Conservation (phyloP, 2,113 vertebrate species). For the Hypocryptadius cinnamomeus region DNA sequence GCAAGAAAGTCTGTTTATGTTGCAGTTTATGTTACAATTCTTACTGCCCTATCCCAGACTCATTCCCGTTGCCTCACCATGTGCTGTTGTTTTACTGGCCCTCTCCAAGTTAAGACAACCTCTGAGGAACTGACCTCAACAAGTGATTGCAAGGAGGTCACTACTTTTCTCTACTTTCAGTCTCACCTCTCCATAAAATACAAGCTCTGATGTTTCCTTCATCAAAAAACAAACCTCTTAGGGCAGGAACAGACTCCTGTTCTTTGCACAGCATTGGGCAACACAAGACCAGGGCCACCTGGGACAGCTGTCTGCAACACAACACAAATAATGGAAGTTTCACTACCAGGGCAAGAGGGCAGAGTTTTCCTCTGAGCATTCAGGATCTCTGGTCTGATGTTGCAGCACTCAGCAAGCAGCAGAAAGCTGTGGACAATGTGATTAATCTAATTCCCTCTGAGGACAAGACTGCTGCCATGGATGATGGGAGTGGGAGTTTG, state of each 20-base stretch:
- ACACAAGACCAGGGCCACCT: background rate
- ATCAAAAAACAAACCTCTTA: background rate
- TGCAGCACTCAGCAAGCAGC: background rate
- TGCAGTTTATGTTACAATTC: background rate
- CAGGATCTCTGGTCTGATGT: background rate
- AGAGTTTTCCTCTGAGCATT: background rate
- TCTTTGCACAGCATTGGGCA: background rate
- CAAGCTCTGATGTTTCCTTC: background rate
- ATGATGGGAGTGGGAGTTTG: background rate
- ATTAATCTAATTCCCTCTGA: background rate
- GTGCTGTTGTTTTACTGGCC: background rate
- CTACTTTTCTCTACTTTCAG: background rate
- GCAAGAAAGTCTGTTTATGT: background rate
- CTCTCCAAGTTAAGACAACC: background rate
- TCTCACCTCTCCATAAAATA: background rate
- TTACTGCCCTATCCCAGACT: background rate
- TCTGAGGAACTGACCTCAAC: background rate
- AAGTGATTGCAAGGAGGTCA: background rate
- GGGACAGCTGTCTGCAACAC: background rate
- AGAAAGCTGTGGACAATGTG: fast-evolving
- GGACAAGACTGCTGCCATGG: background rate
- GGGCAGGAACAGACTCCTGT: background rate
- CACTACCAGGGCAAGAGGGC: background rate
- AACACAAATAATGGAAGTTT: background rate
- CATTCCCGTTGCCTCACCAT: background rate